phyloP scores from a whole-genome alignment of 2,113 vertebrate genomes.

The Fregata magnificens region DNA sequence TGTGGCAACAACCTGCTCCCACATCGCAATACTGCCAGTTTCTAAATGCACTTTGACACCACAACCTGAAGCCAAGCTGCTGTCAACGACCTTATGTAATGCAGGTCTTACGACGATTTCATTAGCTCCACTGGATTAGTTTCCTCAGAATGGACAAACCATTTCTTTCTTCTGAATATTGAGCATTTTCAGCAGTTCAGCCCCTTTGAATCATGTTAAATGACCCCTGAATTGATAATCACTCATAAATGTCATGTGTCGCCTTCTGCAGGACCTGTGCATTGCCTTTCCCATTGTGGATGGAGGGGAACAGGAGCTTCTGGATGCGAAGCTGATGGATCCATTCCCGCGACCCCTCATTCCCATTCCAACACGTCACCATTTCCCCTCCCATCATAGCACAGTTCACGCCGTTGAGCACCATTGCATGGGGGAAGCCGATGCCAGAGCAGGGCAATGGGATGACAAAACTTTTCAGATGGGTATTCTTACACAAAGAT shows the following conservation, averaged over 20 bases:
- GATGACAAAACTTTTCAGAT: not conserved
- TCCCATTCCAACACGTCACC: not conserved
- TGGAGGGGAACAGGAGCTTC: not conserved
- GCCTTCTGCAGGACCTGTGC: not conserved
- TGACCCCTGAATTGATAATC: not conserved
- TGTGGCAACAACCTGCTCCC: not conserved
- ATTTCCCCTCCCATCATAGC: not conserved
- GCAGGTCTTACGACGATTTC: not conserved
- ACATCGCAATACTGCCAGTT: not conserved
- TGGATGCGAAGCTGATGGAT: not conserved
- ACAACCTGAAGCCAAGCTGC: not conserved
- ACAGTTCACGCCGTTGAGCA: not conserved
- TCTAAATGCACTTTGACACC: not conserved
- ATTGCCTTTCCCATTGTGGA: not conserved
- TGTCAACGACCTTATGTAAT: not conserved
- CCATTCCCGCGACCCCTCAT: rapidly evolving
- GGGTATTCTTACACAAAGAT: not conserved
- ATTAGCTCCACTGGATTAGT: not conserved
- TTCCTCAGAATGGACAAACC: not conserved
- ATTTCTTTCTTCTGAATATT: not conserved
- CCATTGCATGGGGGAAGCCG: rapidly evolving
- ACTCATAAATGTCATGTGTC: not conserved
- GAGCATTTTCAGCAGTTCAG: not conserved
- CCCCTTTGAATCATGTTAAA: not conserved
- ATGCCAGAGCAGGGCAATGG: rapidly evolving